These are phyloP conservation scores for Melipona beecheii DNA, from an alignment of 2,888 invertebrate genomes.

Conservation along the genomic window DNA sequence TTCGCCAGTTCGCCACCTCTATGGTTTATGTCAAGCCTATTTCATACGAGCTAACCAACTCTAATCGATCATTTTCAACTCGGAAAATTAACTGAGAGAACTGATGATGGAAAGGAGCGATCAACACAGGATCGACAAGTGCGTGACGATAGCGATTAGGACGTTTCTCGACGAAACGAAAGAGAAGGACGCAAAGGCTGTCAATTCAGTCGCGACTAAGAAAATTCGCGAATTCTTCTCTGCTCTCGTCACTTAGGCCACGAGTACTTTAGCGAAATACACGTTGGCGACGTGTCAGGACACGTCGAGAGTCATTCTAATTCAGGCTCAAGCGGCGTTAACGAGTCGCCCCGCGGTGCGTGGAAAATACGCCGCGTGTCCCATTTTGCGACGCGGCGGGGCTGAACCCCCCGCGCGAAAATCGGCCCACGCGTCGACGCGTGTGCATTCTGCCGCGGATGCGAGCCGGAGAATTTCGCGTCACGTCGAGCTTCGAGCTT, in stretches of 20 bases:
- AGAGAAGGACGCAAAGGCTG: too few species aligned
- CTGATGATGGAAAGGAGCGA: too few species aligned
- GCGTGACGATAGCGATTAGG: too few species aligned
- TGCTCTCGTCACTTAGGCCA: background rate
- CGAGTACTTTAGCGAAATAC: conserved; percentile 39
- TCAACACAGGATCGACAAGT: too few species aligned
- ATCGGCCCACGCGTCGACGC: conserved; percentile 6
- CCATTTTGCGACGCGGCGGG: conserved; percentile 30
- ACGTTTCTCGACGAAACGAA: too few species aligned
- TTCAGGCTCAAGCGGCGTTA: conserved; percentile 44
- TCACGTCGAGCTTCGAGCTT: too few species aligned
- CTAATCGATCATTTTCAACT: too few species aligned
- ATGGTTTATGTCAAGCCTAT: too few species aligned
- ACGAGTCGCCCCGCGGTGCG: conserved; percentile 24
- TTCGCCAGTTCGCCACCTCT: too few species aligned
- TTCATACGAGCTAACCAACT: too few species aligned
- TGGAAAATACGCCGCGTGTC: conserved; percentile 21
- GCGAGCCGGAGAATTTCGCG: background rate
- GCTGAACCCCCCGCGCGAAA: background rate
- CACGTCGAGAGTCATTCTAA: conserved; percentile 45
- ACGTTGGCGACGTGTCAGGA: conserved; percentile 35
- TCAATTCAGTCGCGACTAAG: too few species aligned
- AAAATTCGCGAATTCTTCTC: conserved; percentile 17
- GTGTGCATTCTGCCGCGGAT: background rate
- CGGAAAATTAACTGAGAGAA: too few species aligned